A percentile compares a stretch with the other conserved stretches of the same genome.
Conservation (phyloP, 2,113 vertebrate species). For the Tachysurus fulvidraco region DNA sequence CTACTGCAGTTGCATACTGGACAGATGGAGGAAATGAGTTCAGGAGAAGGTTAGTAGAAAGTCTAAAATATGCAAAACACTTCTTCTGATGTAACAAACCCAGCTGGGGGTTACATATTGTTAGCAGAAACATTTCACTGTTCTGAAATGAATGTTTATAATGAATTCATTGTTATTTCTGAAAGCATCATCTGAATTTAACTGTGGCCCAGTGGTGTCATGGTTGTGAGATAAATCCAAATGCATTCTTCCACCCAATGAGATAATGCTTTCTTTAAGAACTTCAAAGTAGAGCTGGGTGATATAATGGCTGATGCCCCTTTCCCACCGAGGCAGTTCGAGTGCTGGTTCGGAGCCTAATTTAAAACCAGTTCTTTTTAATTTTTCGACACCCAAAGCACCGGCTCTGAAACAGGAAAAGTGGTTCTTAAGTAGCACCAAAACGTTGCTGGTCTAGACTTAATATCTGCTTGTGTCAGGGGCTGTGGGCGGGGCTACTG, state of each 20-base stretch:
- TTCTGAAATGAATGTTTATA: not conserved
- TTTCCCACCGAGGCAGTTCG: too few species aligned
- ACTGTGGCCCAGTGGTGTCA: not conserved
- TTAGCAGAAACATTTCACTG: slow-evolving; percentile 6
- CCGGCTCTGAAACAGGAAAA: too few species aligned
- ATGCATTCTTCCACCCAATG: not conserved
- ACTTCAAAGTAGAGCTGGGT: not conserved
- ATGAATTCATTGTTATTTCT: not conserved
- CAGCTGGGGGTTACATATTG: slow-evolving; percentile 44
- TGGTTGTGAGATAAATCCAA: not conserved
- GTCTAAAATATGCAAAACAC: slow-evolving; percentile 41
- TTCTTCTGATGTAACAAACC: slow-evolving; percentile 41
- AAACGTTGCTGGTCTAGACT: too few species aligned
- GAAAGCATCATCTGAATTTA: slow-evolving; percentile 24
- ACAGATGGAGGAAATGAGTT: slow-evolving; percentile 76
- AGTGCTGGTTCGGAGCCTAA: too few species aligned
- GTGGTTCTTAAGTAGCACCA: too few species aligned
- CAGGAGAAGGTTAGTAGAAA: slow-evolving; percentile 69
- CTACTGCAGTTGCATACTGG: slow-evolving; percentile 88
- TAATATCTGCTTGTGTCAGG: too few species aligned
- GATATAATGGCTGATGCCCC: not conserved
- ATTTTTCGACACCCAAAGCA: too few species aligned
- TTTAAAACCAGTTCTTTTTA: too few species aligned
- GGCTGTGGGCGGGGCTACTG: too few species aligned
- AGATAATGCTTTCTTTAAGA: slow-evolving; percentile 22